phyloP scores from a whole-genome alignment of 2,888 invertebrate species.

The Drosophila birchii region DNA sequence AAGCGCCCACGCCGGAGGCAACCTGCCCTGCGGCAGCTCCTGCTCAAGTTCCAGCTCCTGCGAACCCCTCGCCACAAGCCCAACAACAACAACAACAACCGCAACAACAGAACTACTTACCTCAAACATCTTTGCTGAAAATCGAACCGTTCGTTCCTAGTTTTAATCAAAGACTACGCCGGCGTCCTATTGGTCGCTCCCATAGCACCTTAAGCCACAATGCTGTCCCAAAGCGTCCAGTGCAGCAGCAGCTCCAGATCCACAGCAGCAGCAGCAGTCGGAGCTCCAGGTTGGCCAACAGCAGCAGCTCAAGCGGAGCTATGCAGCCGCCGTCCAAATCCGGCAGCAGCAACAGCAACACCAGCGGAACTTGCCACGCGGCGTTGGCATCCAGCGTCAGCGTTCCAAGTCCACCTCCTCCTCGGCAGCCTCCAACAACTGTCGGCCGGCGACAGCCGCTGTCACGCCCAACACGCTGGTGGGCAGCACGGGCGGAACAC shows the following conservation, averaged over 20 bases:
- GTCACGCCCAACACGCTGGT: conserved; percentile 62
- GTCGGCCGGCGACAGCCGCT: conserved; percentile 66
- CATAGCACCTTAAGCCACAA: conserved; percentile 84
- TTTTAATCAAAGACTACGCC: conserved; percentile 81
- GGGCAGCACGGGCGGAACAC: conserved; percentile 58
- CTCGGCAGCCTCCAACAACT: conserved; percentile 74
- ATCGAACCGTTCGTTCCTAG: conserved; percentile 85
- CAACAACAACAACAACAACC: conserved; percentile 48
- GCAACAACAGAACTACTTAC: conserved; percentile 76
- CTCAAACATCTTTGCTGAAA: conserved; percentile 84
- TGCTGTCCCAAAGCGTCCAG: conserved; percentile 73
- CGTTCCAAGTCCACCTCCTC: conserved; percentile 82
- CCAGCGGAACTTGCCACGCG: conserved; percentile 53
- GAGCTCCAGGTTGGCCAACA: conserved; percentile 48
- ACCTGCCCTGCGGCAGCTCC: conserved; percentile 26
- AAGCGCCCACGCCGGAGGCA: conserved; percentile 54
- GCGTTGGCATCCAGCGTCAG: conserved; percentile 65
- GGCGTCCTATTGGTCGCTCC: conserved; percentile 83
- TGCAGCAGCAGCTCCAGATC: conserved; percentile 29
- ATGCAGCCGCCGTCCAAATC: conserved; percentile 58
- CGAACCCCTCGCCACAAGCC: conserved; percentile 36
- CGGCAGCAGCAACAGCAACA: conserved; percentile 62
- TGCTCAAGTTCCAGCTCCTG: conserved; percentile 33
- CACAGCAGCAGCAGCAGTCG: conserved; percentile 51
- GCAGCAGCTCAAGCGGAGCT: conserved; percentile 64